Evolutionary conservation across 2,888 invertebrate species (phyloP).

Genomic region (Tachina fera): DNA sequence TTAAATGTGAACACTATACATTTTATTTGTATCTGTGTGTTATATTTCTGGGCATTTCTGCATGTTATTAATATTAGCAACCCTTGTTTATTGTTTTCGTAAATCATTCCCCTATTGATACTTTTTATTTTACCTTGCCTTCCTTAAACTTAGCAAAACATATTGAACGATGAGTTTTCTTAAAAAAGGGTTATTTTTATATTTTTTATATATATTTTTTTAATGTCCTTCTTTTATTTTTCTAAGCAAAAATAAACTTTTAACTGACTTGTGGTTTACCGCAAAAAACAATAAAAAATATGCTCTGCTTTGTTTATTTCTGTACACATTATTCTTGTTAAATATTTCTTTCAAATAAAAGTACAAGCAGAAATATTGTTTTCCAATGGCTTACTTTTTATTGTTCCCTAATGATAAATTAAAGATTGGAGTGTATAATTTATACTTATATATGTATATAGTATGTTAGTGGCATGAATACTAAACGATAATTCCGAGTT

Average conservation of each 20-base stretch:
- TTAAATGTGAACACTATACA: slow-evolving; percentile 30
- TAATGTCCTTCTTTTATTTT: slow-evolving; percentile 43
- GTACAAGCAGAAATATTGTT: slow-evolving; percentile 12
- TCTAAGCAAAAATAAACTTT: slow-evolving; percentile 61
- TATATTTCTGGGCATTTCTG: neutral
- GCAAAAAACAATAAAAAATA: slow-evolving; percentile 71
- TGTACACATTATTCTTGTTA: neutral
- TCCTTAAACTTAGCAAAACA: neutral
- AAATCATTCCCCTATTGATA: slow-evolving; percentile 57
- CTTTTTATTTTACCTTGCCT: slow-evolving; percentile 3
- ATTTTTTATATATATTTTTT: slow-evolving; percentile 39
- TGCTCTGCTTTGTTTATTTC: slow-evolving; percentile 66
- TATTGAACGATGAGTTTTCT: slow-evolving; percentile 55
- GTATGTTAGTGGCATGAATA: no score
- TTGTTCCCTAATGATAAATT: slow-evolving; percentile 64
- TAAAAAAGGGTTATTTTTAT: slow-evolving; percentile 53
- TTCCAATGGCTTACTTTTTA: slow-evolving; percentile 38
- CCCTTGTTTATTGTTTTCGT: slow-evolving; percentile 69
- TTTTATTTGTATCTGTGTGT: slow-evolving; percentile 5
- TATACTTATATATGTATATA: no score
- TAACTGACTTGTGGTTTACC: slow-evolving; percentile 75
- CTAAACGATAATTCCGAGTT: no score
- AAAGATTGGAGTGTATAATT: neutral
- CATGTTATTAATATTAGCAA: slow-evolving; percentile 37
- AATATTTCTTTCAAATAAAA: neutral